phyloP scores from a whole-genome alignment of 2,797 vertebrate species.

The Sphenodon punctatus region DNA sequence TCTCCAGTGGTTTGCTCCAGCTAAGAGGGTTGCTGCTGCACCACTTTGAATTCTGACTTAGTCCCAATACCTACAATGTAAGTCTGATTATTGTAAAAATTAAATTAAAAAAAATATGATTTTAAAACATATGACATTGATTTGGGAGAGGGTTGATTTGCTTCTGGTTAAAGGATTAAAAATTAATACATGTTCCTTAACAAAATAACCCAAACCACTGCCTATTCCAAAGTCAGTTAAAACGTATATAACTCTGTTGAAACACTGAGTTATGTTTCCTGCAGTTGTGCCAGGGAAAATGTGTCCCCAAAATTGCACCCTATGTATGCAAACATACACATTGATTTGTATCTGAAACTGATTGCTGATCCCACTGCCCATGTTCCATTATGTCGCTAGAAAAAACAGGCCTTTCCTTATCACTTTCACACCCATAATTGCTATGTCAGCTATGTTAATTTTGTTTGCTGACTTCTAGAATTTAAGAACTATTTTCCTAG shows the following conservation, averaged over 20 bases:
- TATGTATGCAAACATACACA: fast-evolving
- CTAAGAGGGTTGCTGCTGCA: no score
- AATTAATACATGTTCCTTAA: background rate
- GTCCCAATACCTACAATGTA: no score
- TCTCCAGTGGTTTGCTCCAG: no score
- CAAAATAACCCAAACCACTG: background rate
- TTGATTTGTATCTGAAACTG: background rate
- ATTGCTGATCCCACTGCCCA: background rate
- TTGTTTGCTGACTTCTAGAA: slow-evolving; percentile 31
- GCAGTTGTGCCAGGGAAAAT: background rate
- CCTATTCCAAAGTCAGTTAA: background rate
- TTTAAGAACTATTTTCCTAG: slow-evolving; percentile 37
- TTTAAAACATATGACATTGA: no score
- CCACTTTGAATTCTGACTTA: no score
- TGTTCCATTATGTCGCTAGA: background rate
- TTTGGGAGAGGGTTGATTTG: no score
- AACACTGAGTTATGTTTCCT: background rate
- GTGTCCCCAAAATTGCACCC: background rate
- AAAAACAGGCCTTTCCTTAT: background rate
- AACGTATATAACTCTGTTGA: fast-evolving
- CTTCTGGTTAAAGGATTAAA: background rate
- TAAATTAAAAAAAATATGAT: no score
- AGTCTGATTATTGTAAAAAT: no score
- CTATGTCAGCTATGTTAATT: background rate
- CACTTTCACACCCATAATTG: fast-evolving